Evolutionary conservation across 2,113 vertebrate species (phyloP).

Genomic region (Cettia cetti): DNA sequence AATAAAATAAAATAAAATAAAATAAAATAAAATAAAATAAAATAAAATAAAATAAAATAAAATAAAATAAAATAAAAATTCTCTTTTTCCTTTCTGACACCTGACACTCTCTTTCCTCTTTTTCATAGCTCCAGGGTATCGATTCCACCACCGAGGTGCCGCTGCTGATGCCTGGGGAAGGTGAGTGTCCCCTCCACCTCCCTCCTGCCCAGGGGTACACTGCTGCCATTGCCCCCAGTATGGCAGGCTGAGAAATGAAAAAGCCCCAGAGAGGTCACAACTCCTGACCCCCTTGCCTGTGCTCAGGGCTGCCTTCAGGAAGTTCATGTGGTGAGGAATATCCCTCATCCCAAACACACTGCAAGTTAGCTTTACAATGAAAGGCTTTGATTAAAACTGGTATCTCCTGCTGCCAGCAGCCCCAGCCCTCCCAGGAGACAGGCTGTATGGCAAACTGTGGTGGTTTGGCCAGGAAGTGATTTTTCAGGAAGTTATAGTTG

Average conservation of each 20-base stretch:
- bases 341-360: neutral
- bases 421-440: neutral
- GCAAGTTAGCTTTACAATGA: neutral
- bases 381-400: neutral
- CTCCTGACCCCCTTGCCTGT: neutral
- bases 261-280: neutral
- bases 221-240: neutral
- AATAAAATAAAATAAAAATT: neutral
- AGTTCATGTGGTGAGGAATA: neutral
- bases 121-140: neutral
- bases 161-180: neutral
- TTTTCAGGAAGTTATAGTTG: too few relatives aligned
- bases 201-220: neutral
- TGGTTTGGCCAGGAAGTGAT: too few relatives aligned
- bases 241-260: neutral
- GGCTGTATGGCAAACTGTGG: neutral
- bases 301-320: neutral
- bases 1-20: neutral
- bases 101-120: neutral
- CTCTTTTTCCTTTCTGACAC: neutral
- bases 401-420: neutral
- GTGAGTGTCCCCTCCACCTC: neutral
- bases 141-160: accelerated
- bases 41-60: too few relatives aligned
- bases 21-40: too few relatives aligned